Conservation (phyloP, 2,113 vertebrate genomes). For the Mesitornis unicolor region DNA sequence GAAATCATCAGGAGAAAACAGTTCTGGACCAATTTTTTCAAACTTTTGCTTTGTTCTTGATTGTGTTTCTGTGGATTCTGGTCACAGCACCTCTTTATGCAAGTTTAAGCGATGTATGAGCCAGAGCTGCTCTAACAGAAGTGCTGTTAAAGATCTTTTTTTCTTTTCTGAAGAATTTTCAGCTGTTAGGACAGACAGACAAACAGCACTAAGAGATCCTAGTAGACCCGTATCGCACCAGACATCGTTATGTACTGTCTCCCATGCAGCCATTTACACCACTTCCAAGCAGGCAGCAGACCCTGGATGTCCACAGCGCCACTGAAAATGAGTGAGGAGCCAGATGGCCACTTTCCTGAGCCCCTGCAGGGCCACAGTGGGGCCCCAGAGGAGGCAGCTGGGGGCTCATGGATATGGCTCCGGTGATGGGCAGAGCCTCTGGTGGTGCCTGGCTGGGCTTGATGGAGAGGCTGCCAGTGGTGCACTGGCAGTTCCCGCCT, state of each 20-base stretch:
- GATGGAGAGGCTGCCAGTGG: not conserved
- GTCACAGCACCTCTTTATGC: not conserved
- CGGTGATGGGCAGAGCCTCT: not conserved
- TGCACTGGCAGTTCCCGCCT: fast-evolving
- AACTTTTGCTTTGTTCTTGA: not conserved
- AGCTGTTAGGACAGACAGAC: not conserved
- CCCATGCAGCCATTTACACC: not conserved
- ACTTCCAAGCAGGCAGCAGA: not conserved
- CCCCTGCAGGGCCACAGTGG: fast-evolving
- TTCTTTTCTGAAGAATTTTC: not conserved
- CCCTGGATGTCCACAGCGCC: no score
- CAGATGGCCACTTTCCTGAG: fast-evolving
- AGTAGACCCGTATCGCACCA: not conserved
- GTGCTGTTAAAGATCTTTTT: not conserved
- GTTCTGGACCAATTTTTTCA: not conserved
- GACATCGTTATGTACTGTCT: fast-evolving
- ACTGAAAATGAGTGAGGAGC: fast-evolving
- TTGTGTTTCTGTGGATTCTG: not conserved
- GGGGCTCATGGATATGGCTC: not conserved
- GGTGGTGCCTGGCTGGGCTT: fast-evolving
- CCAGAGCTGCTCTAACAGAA: not conserved
- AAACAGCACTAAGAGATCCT: not conserved
- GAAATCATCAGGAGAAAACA: not conserved
- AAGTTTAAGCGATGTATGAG: not conserved
- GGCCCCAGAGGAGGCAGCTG: not conserved